Evolutionary conservation across 2,113 vertebrate species (phyloP), one percentile per base, ranked within the genome.

Genomic region (Eulemur macaco): DNA sequence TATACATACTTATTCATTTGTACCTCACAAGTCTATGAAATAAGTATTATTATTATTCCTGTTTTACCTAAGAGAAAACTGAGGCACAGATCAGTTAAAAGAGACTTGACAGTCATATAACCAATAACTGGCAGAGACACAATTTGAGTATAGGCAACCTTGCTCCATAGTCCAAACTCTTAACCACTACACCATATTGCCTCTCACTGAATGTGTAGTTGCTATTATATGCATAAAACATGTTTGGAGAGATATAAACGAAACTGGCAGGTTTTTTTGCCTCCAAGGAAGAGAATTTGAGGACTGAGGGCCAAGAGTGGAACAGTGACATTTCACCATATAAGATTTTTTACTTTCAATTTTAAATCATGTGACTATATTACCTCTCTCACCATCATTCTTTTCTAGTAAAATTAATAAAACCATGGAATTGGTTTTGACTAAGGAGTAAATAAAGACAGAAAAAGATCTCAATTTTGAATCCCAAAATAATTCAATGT

Each of bases 321-420:
- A 89, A 78, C 13, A 89, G 45, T 54, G 21, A 68, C n/a, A 63
- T 56, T 83, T 91, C 21, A 63, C 7, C 25, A 89, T 20, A 9
- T 6, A 81, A 86, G 8, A 54, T 58, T 71, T 74, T 85, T 52
- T 56, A 74, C 27, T 52, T 47, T 52, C 2, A 96, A n/a, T 94
- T 56, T 86, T 60, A 86, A 85, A 56, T 73, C 21, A 27, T 45
- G 54, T 64, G 31, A 78, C 45, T 54, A 6, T 85, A 86, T 81
- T 69, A 47, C 0, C 42, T 54, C n/a, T 83, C 17, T 37, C n/a
- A 74, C 23, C 50, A 58, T 76, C 50, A 85, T 54, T 77, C 84
- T 68, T 74, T 96, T 95, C 56, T 69, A 69, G 73, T 31, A 93
- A 29, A 93, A 95, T 66, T 58, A 95, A 80, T 64, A 31, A 93